Percentiles rank a stretch among this genome's conserved stretches.
Evolutionary conservation across 1,140 invertebrate genomes (phyloP).

Genomic region (Zaprionus ornatus): DNA sequence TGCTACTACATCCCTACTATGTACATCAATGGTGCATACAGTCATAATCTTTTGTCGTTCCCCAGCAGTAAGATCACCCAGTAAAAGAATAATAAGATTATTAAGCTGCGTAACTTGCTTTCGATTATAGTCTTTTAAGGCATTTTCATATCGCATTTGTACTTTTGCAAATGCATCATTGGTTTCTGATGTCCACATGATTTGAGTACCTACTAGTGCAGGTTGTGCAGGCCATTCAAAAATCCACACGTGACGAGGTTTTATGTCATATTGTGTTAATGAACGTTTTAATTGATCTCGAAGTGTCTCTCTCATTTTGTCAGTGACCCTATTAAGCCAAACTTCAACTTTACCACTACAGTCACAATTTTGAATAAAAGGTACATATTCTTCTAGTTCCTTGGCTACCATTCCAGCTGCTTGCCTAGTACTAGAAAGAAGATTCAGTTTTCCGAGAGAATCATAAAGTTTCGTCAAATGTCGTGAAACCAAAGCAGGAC

Average conservation of each 20-base stretch:
- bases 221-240: slow-evolving; percentile 95
- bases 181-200: slow-evolving; percentile 97
- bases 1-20: slow-evolving; percentile 93
- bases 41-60: slow-evolving; percentile 98
- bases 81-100: slow-evolving; percentile 90
- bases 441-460: slow-evolving; percentile 93
- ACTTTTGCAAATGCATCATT: slow-evolving; percentile 93
- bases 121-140: slow-evolving; percentile 93
- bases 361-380: slow-evolving; percentile 90
- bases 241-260: slow-evolving; percentile 95
- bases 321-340: slow-evolving; percentile 94
- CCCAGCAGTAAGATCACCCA: slow-evolving; percentile 91
- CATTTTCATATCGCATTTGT: slow-evolving; percentile 97
- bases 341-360: slow-evolving; percentile 95
- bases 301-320: slow-evolving; percentile 92
- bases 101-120: slow-evolving; percentile 94
- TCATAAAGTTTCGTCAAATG: slow-evolving; percentile 97
- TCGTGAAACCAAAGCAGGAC: slow-evolving; percentile 91
- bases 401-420: slow-evolving; percentile 92
- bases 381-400: slow-evolving; percentile 91
- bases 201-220: slow-evolving; percentile 95
- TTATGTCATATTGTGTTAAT: slow-evolving; percentile 94
- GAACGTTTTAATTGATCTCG: slow-evolving; percentile 91
- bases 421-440: slow-evolving; percentile 85
- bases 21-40: slow-evolving; percentile 97